These are phyloP conservation scores for Rotaria socialis DNA, from an alignment of 2,888 invertebrate species.

Conservation along the genomic window DNA sequence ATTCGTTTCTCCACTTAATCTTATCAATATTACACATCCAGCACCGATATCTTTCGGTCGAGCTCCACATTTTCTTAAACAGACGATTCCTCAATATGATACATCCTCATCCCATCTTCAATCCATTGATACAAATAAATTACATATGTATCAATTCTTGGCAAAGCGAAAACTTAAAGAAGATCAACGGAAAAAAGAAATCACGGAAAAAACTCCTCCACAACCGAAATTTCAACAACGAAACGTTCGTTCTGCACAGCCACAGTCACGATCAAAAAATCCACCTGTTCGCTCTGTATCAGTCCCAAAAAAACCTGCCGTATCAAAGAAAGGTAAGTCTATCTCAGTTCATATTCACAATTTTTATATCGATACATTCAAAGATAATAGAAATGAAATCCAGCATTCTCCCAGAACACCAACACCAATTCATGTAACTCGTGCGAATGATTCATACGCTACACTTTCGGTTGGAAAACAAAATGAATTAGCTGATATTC, in stretches of 20 bases:
- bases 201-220: not conserved
- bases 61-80: not conserved
- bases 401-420: not conserved
- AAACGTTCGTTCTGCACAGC: not conserved
- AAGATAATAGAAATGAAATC: not conserved
- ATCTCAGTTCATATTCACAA: not conserved
- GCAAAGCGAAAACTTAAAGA: constrained; percentile 24
- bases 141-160: constrained; percentile 27
- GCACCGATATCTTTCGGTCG: not conserved
- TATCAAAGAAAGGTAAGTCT: not conserved
- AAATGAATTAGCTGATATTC: not conserved
- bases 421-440: not conserved
- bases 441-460: not conserved
- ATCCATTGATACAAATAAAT: constrained; percentile 21
- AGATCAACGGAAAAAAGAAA: constrained; percentile 32
- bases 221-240: not conserved
- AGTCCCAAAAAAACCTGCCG: not conserved
- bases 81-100: not conserved
- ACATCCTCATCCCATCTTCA: not conserved
- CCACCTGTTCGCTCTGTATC: not conserved
- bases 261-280: not conserved
- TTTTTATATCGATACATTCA: not conserved
- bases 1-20: not conserved
- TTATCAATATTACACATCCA: constrained; percentile 21
- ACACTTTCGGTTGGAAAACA: not conserved